These are phyloP conservation scores for Steinernema carpocapsae DNA, from an alignment of 2,888 invertebrate species.

Conservation along the genomic window DNA sequence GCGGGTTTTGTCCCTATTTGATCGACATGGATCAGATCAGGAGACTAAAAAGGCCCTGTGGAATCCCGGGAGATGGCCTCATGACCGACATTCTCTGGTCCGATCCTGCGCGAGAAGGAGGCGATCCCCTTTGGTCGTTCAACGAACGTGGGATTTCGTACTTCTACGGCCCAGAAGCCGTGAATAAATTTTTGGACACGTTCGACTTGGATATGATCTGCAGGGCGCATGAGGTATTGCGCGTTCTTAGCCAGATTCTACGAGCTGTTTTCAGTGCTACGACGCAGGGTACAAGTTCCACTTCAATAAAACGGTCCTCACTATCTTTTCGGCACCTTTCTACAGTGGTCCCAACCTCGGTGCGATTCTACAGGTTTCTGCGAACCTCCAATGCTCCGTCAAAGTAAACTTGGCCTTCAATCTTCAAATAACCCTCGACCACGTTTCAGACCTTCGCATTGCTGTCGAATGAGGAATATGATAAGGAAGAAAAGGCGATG, in stretches of 20 bases:
- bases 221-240: conserved; percentile 17
- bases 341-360: conserved; percentile 20
- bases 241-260: background rate
- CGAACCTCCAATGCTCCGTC: background rate
- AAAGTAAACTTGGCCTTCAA: background rate
- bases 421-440: background rate
- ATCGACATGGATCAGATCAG: conserved; percentile 71
- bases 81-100: conserved; percentile 49
- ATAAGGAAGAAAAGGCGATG: too few species aligned
- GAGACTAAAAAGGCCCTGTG: conserved; percentile 44
- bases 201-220: conserved; percentile 40
- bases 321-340: conserved; percentile 45
- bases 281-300: background rate
- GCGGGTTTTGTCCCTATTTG: conserved; percentile 73
- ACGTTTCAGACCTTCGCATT: background rate
- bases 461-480: background rate
- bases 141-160: background rate
- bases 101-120: conserved; percentile 36
- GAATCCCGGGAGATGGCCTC: conserved; percentile 45
- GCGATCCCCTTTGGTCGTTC: background rate
- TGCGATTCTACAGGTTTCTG: background rate
- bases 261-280: background rate
- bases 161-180: conserved; percentile 37
- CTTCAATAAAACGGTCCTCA: conserved; percentile 37
- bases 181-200: conserved; percentile 37